These are phyloP conservation scores for Rana temporaria DNA, from an alignment of 2,113 vertebrate species.

Conservation along the genomic window DNA sequence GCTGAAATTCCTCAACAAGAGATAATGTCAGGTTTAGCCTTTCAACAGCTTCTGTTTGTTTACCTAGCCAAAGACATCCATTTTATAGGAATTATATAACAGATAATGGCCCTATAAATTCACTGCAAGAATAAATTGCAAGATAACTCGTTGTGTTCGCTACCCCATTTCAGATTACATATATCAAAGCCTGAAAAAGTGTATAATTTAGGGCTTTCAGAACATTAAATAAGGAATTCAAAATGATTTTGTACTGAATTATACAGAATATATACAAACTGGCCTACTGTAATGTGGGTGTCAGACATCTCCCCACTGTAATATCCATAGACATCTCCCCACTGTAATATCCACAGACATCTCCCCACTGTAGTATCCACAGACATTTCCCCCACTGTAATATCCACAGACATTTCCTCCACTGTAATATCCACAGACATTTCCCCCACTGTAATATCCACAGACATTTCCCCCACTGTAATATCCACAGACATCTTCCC, in stretches of 20 bases:
- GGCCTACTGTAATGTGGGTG: too few relatives aligned
- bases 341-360: too few relatives aligned
- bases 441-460: too few relatives aligned
- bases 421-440: too few relatives aligned
- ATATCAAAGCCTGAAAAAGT: neutral
- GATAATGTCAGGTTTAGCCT: conserved; percentile 17
- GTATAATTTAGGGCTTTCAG: neutral
- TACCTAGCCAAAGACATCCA: conserved; percentile 3
- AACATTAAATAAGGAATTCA: neutral
- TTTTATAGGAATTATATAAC: conserved; percentile 25
- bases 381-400: too few relatives aligned
- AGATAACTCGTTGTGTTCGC: neutral
- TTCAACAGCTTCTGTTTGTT: neutral
- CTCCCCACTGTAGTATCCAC: too few relatives aligned
- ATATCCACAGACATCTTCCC: too few relatives aligned
- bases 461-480: too few relatives aligned
- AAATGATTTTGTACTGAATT: neutral
- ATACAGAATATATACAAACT: too few relatives aligned
- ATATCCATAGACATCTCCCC: too few relatives aligned
- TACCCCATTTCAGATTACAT: neutral
- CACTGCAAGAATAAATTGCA: neutral
- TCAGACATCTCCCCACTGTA: too few relatives aligned
- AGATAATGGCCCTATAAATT: conserved; percentile 8
- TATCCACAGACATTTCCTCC: too few relatives aligned
- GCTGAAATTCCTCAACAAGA: conserved; percentile 1